Evolutionary conservation across 2,113 vertebrate species (phyloP), one percentile per base, ranked within the genome.

Genomic region (Periophthalmus modestus): DNA sequence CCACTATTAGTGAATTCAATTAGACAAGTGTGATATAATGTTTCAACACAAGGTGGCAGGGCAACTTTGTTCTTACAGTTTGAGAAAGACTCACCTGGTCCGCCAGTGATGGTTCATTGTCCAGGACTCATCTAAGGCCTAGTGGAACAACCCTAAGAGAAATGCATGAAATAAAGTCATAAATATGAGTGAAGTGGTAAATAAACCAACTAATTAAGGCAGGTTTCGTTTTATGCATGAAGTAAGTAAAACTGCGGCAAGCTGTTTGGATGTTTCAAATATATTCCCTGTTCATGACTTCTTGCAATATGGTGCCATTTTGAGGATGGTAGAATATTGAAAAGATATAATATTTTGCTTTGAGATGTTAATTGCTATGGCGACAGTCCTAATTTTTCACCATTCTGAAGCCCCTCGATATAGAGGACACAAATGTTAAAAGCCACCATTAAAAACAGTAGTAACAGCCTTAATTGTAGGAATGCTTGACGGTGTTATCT

Each of bases 401-500:
- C 39, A 43, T 43, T 43, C 7, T 43, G 39, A 43, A 43, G 11
- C 9, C 39, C 39, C 10, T 43, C 7, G 39, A 9, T 55, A 55
- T n/a, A n/a, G 19, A 55, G n/a, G 16, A 16, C 59, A 62, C 28
- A 18, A 34, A 62, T 62, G 28, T 28, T 62, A 18, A 33, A 62
- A 62, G 15, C 59, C 59, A 61, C 62, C 36, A 39, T 24, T 48
- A 67, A 48, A 28, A 67, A 67, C 66, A 67, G 66, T 48, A 24
- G 66, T 23, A 48, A 47, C 7, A 67, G 39, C 43, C 36, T 67
- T 47, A 48, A 67, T 48, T 58, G n/a, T 21, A 23, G 46, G 66
- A 67, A 67, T 67, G 46, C 48, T 57, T 24, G 1, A 69, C 13
- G 72, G 9, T 62, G 71, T 72, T 55, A 58, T 69, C 18, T 68